These are phyloP conservation scores for Stomatorhinus walkeri DNA, from an alignment of 2,797 vertebrate genomes.

Conservation along the genomic window DNA sequence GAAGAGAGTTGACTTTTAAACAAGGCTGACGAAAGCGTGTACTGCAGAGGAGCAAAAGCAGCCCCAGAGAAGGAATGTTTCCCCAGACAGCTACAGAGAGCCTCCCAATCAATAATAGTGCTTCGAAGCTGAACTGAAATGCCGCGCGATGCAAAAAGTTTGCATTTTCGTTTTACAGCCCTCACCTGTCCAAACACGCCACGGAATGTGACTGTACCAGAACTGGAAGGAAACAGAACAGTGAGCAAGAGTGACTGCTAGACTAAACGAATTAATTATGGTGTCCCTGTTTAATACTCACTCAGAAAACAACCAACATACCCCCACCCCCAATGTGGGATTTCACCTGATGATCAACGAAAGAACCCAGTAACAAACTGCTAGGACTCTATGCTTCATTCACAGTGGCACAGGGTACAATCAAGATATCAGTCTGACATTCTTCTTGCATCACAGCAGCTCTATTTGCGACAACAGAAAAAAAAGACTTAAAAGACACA, in stretches of 20 bases:
- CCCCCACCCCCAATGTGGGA: not conserved
- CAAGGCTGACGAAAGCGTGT: not conserved
- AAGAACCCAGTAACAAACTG: not conserved
- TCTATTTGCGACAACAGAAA: not conserved
- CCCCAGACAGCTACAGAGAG: not conserved
- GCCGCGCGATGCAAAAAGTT: not conserved
- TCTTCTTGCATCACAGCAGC: not conserved
- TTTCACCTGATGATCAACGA: not conserved
- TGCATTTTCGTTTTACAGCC: not conserved
- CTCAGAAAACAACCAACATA: not conserved
- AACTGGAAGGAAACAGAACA: slow-evolving; percentile 23
- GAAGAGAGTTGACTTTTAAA: slow-evolving; percentile 27
- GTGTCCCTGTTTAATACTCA: not conserved
- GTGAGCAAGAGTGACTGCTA: not conserved
- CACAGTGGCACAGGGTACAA: not conserved
- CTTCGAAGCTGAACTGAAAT: slow-evolving; percentile 5
- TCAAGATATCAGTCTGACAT: not conserved
- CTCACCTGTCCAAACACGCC: slow-evolving; percentile 48
- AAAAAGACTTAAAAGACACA: not conserved
- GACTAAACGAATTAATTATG: not conserved
- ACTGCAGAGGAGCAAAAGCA: not conserved
- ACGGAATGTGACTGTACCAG: slow-evolving; percentile 59
- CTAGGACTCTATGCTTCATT: not conserved
- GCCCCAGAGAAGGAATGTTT: not conserved
- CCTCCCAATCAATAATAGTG: not conserved